These are phyloP conservation scores for Quadroppia sp. DNA, from an alignment of 2,888 invertebrate species.

Conservation along the genomic window DNA sequence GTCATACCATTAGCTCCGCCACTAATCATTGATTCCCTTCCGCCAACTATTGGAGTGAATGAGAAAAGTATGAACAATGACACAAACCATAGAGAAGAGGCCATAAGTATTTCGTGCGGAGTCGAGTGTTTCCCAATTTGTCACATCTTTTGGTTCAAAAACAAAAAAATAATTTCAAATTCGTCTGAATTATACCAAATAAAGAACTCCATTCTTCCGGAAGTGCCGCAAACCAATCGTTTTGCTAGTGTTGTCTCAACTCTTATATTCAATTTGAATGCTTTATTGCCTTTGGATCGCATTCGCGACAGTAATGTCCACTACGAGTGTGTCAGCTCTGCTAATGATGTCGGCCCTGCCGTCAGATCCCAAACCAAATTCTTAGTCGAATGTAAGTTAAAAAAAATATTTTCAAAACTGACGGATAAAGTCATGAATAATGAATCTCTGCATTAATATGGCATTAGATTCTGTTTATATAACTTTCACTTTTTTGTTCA, in stretches of 20 bases:
- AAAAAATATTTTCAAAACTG: background rate
- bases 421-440: background rate
- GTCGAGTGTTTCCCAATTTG: conserved; percentile 85
- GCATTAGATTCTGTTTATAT: background rate
- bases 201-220: conserved; percentile 43
- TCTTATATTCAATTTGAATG: conserved; percentile 58
- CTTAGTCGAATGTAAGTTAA: conserved; percentile 78
- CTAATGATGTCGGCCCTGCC: conserved; percentile 63
- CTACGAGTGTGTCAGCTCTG: conserved; percentile 48
- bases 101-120: conserved; percentile 59
- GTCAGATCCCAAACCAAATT: conserved; percentile 78
- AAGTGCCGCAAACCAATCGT: conserved; percentile 60
- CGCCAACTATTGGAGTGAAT: conserved; percentile 39
- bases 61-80: too few relatives aligned
- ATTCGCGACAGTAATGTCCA: conserved; percentile 47
- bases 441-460: background rate
- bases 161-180: conserved; percentile 39
- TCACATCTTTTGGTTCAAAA: conserved; percentile 66
- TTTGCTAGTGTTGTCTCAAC: conserved; percentile 85
- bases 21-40: conserved; percentile 34
- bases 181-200: conserved; percentile 41
- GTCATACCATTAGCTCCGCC: conserved; percentile 37
- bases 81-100: background rate
- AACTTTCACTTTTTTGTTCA: background rate
- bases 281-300: conserved; percentile 47